These are phyloP conservation scores for Nomada hirtipes DNA, from an alignment of 2,888 invertebrate genomes.

Conservation along the genomic window DNA sequence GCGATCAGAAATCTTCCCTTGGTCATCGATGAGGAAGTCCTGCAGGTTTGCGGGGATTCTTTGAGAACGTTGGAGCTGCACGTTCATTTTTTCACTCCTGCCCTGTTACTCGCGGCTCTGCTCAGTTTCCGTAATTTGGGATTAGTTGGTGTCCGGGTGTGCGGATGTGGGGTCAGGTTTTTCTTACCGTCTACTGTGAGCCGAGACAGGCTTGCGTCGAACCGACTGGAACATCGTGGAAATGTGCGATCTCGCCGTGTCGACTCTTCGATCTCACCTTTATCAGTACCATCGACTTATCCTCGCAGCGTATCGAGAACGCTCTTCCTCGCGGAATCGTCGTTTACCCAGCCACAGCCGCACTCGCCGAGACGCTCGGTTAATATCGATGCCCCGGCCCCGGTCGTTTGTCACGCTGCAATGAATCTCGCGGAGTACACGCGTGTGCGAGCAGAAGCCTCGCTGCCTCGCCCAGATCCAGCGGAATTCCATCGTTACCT, in stretches of 20 bases:
- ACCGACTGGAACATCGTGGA: no score
- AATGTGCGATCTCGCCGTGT: no score
- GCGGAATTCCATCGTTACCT: slow-evolving; percentile 44
- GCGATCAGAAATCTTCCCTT: slow-evolving; percentile 39
- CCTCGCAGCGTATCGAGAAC: slow-evolving; percentile 22
- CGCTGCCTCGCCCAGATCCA: slow-evolving; percentile 60
- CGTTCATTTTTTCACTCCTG: slow-evolving; percentile 39
- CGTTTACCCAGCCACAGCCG: slow-evolving; percentile 27
- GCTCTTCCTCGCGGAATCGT: slow-evolving; percentile 3
- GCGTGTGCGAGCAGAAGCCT: slow-evolving; percentile 24
- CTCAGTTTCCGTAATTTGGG: no score
- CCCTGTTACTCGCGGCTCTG: no score
- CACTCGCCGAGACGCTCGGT: slow-evolving; percentile 19
- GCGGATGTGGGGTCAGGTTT: no score
- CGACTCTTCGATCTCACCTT: neutral
- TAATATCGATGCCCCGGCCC: slow-evolving; percentile 42
- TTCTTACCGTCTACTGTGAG: no score
- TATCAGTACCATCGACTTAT: slow-evolving; percentile 21
- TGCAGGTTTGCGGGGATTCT: slow-evolving; percentile 36
- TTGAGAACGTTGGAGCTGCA: neutral
- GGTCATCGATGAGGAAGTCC: slow-evolving; percentile 52
- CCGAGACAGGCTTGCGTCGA: no score
- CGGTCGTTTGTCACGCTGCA: slow-evolving; percentile 58
- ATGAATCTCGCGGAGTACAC: slow-evolving; percentile 57
- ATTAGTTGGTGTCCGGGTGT: no score